Evolutionary conservation across 2,797 vertebrate species (phyloP), one percentile per base, ranked within the genome.

Genomic region (Enteromius argenteus): DNA sequence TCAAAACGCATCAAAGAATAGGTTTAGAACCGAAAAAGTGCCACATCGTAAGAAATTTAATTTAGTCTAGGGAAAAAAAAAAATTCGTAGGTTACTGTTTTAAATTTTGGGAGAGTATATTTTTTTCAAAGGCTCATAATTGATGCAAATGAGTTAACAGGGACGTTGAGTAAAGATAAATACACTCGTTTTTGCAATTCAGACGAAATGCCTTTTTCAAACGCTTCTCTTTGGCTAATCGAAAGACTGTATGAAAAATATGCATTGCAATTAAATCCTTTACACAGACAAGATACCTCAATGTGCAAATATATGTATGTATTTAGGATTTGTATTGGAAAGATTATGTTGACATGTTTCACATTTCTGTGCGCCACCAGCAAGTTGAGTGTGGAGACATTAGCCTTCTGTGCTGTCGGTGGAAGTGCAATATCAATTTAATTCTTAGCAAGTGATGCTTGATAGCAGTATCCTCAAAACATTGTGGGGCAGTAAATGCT

Each of bases 391-490:
- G 17, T 81, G 27, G 17, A 46, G 11, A 77, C 21, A 56, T 56
- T 69, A 68, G 35, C 37, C 56, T 30, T 37, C 8, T 30, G 9
- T 21, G 30, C 30, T 19, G 27, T 19, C 42, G 13, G 15, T 49
- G 39, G 49, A 73, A 49, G 15, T 53, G 14, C 35, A 35, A 21
- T 58, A 58, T 80, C 19, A 19, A 27, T 80, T 44, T n/a, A 72
- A 81, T 23, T 35, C 7, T 72, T 44, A 44, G 23, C 6, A 62
- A 62, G 11, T 62, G 13, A 81, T 81, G 68, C 51, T 68, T 44
- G 64, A 58, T 60, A n/a, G 6, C 42, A 49, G 17, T 58, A 72
- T 72, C 60, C 21, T 44, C 60, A 66, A 79, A 62, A 81, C 75
- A 46, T 23, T 14, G 15, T 21, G 14, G 75, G 58, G 9, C 32